Base-by-base conservation (phyloP, 1,140 invertebrate genomes). In the Orchesella cincta region DNA sequence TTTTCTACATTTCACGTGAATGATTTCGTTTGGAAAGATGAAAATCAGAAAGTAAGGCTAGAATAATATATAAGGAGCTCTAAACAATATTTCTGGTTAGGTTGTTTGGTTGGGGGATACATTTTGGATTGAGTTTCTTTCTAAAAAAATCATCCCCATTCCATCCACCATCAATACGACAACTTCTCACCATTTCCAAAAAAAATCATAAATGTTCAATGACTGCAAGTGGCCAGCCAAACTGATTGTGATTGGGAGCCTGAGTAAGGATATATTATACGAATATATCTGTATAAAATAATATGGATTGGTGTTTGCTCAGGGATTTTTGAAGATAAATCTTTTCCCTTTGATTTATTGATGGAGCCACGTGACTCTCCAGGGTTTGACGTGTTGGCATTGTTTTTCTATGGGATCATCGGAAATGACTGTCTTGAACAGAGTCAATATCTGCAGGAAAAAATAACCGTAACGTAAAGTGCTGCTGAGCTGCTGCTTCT, bases 351-450 rank as follows among this genome's bases (percentile, higher is more conserved):
- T 67, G 62, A 67, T 67, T 67, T 67, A 67, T 67, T 67, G 62
- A 67, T 67, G 62, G 28, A 8, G 62, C 33, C 62, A 67, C 62
- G 62, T 67, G 62, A 67, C 62, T 67, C 62, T 67, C 62, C 62
- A 67, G 62, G 62, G 62, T 29, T 67, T 67, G 62, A 67, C 31
- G 62, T 67, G 62, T 29, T 67, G 26, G 14, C 31, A 31, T 67
- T 67, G 62, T 67, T 67, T 67, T 67, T 23, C 8, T 67, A 67
- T 33, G 8, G 62, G 28, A 33, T 67, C 23, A 23, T 67, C n/a
- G 3, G 14, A n/a, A n/a, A n/a, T n/a, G n/a, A n/a, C n/a, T n/a
- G n/a, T n/a, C n/a, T n/a, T n/a, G n/a, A n/a, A n/a, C n/a, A n/a
- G n/a, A n/a, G n/a, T n/a, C n/a, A n/a, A n/a, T n/a, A n/a, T n/a